Base-by-base conservation (phyloP, 2,113 vertebrate species). In the Ammodytes dubius region DNA sequence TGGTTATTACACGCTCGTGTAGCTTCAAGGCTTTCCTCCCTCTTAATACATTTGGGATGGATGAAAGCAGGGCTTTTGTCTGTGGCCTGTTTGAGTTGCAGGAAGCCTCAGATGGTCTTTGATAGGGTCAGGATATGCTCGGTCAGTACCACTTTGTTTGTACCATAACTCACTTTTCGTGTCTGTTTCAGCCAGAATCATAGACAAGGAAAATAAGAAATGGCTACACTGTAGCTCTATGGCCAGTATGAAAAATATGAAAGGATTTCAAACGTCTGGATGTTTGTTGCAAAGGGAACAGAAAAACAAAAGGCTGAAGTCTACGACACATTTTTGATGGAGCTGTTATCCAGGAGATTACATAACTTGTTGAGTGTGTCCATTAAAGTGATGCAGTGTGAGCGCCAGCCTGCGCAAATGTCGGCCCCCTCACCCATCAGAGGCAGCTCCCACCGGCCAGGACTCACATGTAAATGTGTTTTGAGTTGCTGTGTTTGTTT, bases 361-460 rank as follows among this genome's bases (percentile, higher is more conserved):
- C 84, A 66, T 74, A 89, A 91, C 63, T 58, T 86, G 63, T 54
- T 78, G 76, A 77, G 74, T 61, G 77, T 70, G 72, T 76, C 83
- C 71, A 81, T 89, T 81, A 70, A 74, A 79, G 47, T 49, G 74
- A 69, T 59, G 50, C 50, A 60, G 53, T 68, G 45, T 54, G 71
- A 61, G 59, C 47, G 57, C 10, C 12, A 71, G 79, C 71, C 71
- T 85, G 82, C 71, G 74, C 63, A 66, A 87, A 82, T 56, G 65
- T 52, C 40, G 47, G 56, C 70, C 65, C 59, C 52, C 53, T 46
- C 46, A 53, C 49, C 59, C 63, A 19, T 63, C 49, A 39, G 63
- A 57, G 50, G 57, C 64, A 63, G 77, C 80, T 61, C 13, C 47
- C 17, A 14, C 27, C 58, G 65, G 27, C 53, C 13, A 53, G 39